These are phyloP conservation scores for Anastrepha ludens DNA, from an alignment of 1,140 invertebrate species.

Conservation along the genomic window DNA sequence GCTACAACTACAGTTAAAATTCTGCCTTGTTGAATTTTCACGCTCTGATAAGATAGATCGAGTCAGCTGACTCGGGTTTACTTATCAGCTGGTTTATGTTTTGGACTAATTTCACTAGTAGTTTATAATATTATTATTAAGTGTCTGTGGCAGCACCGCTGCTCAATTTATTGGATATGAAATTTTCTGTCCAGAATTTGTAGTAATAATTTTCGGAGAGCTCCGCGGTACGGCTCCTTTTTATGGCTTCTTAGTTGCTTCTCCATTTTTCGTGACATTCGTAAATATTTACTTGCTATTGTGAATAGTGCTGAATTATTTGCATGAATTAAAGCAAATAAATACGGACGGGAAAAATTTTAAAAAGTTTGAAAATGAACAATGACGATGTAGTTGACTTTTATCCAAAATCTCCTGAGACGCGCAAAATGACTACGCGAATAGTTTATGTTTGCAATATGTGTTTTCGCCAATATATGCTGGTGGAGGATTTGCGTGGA, in stretches of 20 bases:
- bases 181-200: too few relatives aligned
- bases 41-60: too few relatives aligned
- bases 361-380: neutral
- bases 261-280: neutral
- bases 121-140: too few relatives aligned
- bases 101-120: too few relatives aligned
- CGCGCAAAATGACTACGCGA: conserved; percentile 15
- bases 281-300: conserved; percentile 3
- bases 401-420: neutral
- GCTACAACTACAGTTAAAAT: too few relatives aligned
- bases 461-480: conserved; percentile 75
- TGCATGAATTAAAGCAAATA: neutral
- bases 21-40: too few relatives aligned
- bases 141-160: too few relatives aligned
- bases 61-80: too few relatives aligned
- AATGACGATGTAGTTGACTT: neutral
- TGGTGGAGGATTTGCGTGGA: conserved; percentile 75
- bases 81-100: too few relatives aligned
- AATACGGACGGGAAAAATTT: neutral
- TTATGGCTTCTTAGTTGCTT: neutral
- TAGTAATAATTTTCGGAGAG: too few relatives aligned
- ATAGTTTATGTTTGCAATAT: conserved; percentile 75
- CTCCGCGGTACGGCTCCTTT: neutral
- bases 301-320: neutral
- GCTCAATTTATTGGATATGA: neutral